Evolutionary conservation across 2,797 vertebrate genomes (phyloP).

Genomic region (Platalea minor): DNA sequence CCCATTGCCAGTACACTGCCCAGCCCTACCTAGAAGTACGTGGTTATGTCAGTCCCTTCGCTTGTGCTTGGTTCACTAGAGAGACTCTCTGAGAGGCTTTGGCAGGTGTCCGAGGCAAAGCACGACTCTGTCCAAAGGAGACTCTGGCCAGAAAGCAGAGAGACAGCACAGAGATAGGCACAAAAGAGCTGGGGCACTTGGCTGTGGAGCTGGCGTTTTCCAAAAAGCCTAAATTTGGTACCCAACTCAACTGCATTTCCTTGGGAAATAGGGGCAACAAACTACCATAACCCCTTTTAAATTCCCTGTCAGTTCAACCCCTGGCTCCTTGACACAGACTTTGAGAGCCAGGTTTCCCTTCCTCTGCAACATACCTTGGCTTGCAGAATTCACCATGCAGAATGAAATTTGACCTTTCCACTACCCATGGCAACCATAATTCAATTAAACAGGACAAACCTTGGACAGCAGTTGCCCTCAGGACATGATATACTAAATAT

Average conservation of each 20-base stretch:
- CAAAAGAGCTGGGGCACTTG: neutral
- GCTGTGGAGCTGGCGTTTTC: neutral
- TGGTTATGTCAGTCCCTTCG: neutral
- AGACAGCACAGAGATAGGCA: neutral
- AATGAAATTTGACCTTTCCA: neutral
- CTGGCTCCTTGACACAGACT: neutral
- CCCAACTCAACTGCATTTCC: neutral
- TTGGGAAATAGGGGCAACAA: neutral
- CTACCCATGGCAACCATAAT: neutral
- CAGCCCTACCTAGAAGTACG: neutral
- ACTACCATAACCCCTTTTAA: neutral
- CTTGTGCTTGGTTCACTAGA: neutral
- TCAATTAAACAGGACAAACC: constrained; percentile 22
- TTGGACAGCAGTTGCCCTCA: neutral
- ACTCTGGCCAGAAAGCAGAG: neutral
- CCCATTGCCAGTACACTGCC: accelerated
- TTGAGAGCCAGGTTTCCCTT: neutral
- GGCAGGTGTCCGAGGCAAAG: neutral
- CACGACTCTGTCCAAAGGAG: neutral
- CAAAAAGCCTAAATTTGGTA: neutral
- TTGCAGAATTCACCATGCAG: neutral
- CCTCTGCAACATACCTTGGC: neutral
- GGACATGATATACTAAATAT: neutral
- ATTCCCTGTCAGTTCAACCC: neutral
- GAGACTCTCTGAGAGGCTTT: neutral